Evolutionary conservation across 2,797 vertebrate species (phyloP).

Genomic region (Semotilus atromaculatus): DNA sequence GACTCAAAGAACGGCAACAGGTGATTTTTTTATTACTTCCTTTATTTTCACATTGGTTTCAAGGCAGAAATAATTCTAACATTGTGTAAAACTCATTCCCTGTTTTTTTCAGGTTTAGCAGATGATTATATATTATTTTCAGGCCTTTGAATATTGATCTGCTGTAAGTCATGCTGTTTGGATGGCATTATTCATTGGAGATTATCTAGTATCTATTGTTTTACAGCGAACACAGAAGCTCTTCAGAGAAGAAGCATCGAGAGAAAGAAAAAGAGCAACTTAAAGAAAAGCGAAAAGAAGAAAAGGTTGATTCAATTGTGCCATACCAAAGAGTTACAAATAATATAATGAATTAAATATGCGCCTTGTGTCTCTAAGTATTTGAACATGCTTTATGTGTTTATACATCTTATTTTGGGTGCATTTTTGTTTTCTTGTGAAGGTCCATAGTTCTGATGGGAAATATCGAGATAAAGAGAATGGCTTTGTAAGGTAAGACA

Average conservation of each 20-base stretch:
- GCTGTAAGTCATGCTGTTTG: background rate
- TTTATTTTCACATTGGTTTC: background rate
- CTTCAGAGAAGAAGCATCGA: constrained; percentile 92
- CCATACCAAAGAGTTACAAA: background rate
- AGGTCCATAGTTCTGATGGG: constrained; percentile 9
- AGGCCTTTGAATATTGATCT: background rate
- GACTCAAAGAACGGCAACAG: constrained; percentile 93
- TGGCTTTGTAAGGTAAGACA: background rate
- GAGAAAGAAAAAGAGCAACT: constrained; percentile 86
- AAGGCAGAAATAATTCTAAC: background rate
- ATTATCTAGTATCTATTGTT: background rate
- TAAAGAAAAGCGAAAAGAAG: constrained; percentile 69
- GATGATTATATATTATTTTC: background rate
- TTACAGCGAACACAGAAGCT: constrained; percentile 91
- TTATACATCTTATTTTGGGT: background rate
- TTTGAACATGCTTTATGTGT: background rate
- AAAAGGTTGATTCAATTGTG: background rate
- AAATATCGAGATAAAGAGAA: constrained; percentile 16
- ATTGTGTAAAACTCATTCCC: background rate
- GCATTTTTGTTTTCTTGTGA: background rate
- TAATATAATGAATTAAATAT: background rate
- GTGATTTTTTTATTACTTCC: constrained; percentile 69
- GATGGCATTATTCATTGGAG: background rate
- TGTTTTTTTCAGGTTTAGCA: background rate
- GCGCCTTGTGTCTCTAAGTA: background rate